These are phyloP conservation scores for Oscheius onirici DNA, from an alignment of 2,888 invertebrate species.

Conservation along the genomic window DNA sequence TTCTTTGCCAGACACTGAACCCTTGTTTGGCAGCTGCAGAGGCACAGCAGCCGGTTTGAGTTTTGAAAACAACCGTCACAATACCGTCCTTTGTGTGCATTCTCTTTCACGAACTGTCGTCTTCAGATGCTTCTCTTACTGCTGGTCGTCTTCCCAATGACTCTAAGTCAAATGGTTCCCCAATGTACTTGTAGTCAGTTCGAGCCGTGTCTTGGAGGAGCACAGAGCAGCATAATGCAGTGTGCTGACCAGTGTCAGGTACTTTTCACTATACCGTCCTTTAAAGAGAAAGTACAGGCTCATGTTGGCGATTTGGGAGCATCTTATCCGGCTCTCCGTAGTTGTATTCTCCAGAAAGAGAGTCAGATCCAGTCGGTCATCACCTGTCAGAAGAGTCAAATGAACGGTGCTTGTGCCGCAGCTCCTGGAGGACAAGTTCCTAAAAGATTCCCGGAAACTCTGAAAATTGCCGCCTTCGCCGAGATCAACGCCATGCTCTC, in stretches of 20 bases:
- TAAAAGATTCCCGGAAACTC: slow-evolving; percentile 69
- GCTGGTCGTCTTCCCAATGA: not conserved
- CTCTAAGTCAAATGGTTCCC: slow-evolving; percentile 53
- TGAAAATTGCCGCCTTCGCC: slow-evolving; percentile 67
- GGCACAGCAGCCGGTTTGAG: slow-evolving; percentile 11
- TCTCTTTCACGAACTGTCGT: not conserved
- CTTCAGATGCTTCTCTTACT: slow-evolving; percentile 8
- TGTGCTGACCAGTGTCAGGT: slow-evolving; percentile 67
- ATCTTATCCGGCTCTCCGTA: slow-evolving; percentile 55
- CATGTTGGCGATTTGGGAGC: slow-evolving; percentile 64
- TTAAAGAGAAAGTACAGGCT: slow-evolving; percentile 38
- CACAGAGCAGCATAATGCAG: slow-evolving; percentile 52
- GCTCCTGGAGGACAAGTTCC: slow-evolving; percentile 60
- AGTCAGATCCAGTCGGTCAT: slow-evolving; percentile 52
- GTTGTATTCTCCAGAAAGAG: slow-evolving; percentile 58
- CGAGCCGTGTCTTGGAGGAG: slow-evolving; percentile 46
- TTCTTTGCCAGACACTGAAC: not conserved
- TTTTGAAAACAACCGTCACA: slow-evolving; percentile 10
- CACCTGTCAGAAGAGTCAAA: slow-evolving; percentile 54
- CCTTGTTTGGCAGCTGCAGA: slow-evolving; percentile 6
- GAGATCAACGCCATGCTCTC: slow-evolving; percentile 62
- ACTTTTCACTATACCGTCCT: not conserved
- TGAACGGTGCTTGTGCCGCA: slow-evolving; percentile 56
- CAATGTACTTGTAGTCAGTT: slow-evolving; percentile 64
- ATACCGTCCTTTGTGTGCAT: not conserved